Conservation (phyloP, 2,113 vertebrate genomes). For the Circaetus cinerascens region DNA sequence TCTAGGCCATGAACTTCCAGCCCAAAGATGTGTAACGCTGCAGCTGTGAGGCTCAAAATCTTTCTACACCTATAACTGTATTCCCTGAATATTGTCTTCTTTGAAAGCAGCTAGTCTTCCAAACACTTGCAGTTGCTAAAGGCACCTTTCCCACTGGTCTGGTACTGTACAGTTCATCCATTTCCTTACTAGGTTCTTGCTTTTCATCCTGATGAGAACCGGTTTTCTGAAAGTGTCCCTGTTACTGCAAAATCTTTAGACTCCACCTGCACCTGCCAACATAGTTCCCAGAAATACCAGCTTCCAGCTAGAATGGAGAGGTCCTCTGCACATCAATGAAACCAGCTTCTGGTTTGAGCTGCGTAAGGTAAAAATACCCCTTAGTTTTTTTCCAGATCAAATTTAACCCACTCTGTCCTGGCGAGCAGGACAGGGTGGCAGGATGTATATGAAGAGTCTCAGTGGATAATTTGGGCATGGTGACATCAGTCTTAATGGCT, state of each 20-base stretch:
- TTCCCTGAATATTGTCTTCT: neutral
- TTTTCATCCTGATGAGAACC: conserved; percentile 71
- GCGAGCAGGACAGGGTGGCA: neutral
- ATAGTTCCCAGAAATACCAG: conserved; percentile 67
- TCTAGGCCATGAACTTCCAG: neutral
- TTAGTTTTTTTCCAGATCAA: neutral
- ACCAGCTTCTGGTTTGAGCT: conserved; percentile 72
- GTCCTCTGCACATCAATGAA: conserved; percentile 51
- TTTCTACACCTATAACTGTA: neutral
- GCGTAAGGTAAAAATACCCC: conserved; percentile 51
- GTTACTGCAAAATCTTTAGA: conserved; percentile 59
- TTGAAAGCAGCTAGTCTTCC: neutral
- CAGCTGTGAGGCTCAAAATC: neutral
- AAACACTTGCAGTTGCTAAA: neutral
- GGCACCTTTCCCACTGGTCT: neutral
- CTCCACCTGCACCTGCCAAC: conserved; percentile 52
- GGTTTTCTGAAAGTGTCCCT: conserved; percentile 63
- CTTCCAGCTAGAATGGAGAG: conserved; percentile 66
- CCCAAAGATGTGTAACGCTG: neutral
- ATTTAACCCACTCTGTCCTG: neutral
- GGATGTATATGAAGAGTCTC: neutral
- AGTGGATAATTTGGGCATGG: neutral
- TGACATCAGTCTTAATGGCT: conserved; percentile 10
- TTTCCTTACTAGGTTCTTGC: conserved; percentile 68
- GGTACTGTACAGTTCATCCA: neutral